Evolutionary conservation across 2,113 vertebrate genomes (phyloP), one percentile per base, ranked within the genome.

Genomic region (Scolopax mira): DNA sequence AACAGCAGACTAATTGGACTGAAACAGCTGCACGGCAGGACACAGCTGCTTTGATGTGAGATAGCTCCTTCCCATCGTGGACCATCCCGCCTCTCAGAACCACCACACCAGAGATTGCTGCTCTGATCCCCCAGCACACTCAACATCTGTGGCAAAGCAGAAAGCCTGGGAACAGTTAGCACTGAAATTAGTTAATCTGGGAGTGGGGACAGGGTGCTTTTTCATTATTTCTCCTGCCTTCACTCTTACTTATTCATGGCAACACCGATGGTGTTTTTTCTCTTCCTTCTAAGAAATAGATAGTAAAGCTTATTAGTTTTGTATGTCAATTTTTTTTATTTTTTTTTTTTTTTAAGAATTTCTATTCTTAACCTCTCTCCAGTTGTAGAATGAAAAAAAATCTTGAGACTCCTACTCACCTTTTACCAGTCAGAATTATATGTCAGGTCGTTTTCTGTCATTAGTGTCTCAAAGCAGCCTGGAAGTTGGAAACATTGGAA

Each of bases 321-420:
- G 25, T 70, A 62, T 15, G 28, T 41, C 51, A n/a, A n/a, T 48
- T 46, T 65, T 15, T 27, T 52, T 28, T 52, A 8, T 33, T 21
- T 55, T 33, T 51, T 52, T 28, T 57, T 57, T 55, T 19, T 51
- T 46, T 28, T 19, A 75, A 67, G 19, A 5, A 75, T 92, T 94
- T 87, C 81, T 93, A 82, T 96, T 95, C 54, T 89, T 93, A 95
- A 73, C 25, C 7, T 69, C 44, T 69, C 44, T 79, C 67, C 46
- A 85, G 23, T 14, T 58, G 49, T 66, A 85, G 18, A 94, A 74
- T 57, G 49, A 46, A 48, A 92, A 70, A 86, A 80, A 72, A 39
- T 6, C 48, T 17, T 90, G 57, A 87, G 41, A 49, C 18, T 89
- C 49, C 84, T 89, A 79, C 49, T 84, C 55, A 89, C 78, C 49